These are phyloP conservation scores for Notiomystis cincta DNA, from an alignment of 2,113 vertebrate species.

Conservation along the genomic window DNA sequence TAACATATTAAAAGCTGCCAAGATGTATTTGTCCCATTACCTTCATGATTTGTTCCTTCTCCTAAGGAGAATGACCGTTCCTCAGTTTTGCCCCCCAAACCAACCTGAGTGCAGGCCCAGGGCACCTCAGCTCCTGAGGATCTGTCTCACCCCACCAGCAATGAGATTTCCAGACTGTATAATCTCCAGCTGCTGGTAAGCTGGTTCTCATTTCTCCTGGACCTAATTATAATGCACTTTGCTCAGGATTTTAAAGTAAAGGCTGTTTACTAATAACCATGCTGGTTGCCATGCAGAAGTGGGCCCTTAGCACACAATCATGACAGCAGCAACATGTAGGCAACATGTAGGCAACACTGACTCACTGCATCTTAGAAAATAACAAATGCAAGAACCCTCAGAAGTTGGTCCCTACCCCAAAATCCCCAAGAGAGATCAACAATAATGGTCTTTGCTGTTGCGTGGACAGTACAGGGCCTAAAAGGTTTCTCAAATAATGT, in stretches of 20 bases:
- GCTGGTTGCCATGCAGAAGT: neutral
- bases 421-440: neutral
- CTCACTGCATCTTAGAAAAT: neutral
- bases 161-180: neutral
- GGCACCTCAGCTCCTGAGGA: neutral
- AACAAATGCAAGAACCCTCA: neutral
- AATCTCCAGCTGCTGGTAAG: neutral
- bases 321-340: neutral
- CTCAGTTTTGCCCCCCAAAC: neutral
- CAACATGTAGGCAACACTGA: conserved; percentile 19
- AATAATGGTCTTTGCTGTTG: neutral
- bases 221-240: neutral
- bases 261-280: neutral
- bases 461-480: neutral
- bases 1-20: neutral
- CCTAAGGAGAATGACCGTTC: neutral
- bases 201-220: neutral
- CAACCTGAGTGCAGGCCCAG: neutral
- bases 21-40: neutral
- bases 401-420: neutral
- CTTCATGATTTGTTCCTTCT: neutral
- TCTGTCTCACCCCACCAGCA: neutral
- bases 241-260: neutral
- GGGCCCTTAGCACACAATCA: neutral
- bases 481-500: neutral